Conservation (phyloP, 2,113 vertebrate genomes). For the Cephalopterus ornatus region DNA sequence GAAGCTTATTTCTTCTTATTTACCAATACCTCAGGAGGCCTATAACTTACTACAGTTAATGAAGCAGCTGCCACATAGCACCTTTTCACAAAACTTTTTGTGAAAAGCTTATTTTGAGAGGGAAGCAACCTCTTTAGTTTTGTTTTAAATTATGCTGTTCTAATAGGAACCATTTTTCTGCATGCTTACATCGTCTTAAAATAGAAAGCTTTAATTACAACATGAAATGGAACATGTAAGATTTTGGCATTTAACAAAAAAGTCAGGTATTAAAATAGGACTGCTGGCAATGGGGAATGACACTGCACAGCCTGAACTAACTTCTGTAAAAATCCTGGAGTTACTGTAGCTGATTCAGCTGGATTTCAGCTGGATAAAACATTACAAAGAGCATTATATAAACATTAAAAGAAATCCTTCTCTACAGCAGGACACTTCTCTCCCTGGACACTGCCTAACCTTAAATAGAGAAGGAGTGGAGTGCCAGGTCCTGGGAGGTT, state of each 20-base stretch:
- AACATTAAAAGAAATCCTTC: not conserved
- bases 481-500: not conserved
- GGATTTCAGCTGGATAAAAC: not conserved
- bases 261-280: not conserved
- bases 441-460: not conserved
- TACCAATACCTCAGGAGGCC: not conserved
- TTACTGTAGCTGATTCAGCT: not conserved
- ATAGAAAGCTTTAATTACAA: not conserved
- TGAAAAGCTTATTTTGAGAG: not conserved
- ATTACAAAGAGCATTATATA: not conserved
- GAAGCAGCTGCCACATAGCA: not conserved
- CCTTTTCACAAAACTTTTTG: not conserved
- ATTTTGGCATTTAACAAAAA: not conserved
- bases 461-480: not conserved
- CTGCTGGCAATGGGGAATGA: not conserved
- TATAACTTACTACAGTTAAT: not conserved
- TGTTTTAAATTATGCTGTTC: not conserved
- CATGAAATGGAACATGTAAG: not conserved
- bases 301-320: not conserved
- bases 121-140: not conserved
- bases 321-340: not conserved
- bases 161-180: not conserved
- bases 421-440: not conserved
- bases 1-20: not conserved
- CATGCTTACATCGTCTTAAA: not conserved